phyloP scores from a whole-genome alignment of 2,797 vertebrate species.

The Chaunax sp. region DNA sequence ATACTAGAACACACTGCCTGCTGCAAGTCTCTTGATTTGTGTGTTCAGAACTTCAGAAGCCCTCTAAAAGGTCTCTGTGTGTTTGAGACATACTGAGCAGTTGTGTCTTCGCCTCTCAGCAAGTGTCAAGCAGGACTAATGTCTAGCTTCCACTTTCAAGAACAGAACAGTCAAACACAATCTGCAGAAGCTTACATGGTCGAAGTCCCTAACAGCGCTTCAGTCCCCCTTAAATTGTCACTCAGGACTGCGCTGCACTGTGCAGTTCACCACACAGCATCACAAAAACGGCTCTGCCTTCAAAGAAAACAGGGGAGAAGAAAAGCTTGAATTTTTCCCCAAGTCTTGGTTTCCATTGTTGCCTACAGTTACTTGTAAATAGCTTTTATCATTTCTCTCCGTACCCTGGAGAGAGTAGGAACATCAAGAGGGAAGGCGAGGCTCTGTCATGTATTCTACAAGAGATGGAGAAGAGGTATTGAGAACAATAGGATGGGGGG shows the following conservation, averaged over 20 bases:
- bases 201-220: conserved; percentile 36
- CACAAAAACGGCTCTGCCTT: conserved; percentile 53
- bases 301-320: conserved; percentile 50
- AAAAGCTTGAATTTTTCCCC: conserved; percentile 18
- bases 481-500: conserved; percentile 61
- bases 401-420: conserved; percentile 49
- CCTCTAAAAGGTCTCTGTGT: conserved; percentile 4
- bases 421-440: conserved; percentile 55
- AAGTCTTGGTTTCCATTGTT: conserved; percentile 54
- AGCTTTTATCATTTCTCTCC: conserved; percentile 57
- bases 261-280: conserved; percentile 35
- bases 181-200: conserved; percentile 23
- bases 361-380: conserved; percentile 68
- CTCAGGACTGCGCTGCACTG: conserved; percentile 54
- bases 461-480: conserved; percentile 55
- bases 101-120: conserved; percentile 17
- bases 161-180: conserved; percentile 31
- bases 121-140: neutral
- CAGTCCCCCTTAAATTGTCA: conserved; percentile 52
- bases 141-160: conserved; percentile 34
- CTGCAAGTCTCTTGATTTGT: neutral
- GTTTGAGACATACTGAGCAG: neutral
- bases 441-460: conserved; percentile 61
- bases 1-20: neutral
- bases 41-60: conserved; percentile 5